phyloP scores from a whole-genome alignment of 2,113 vertebrate species.

The Ancistrus triradiatus region DNA sequence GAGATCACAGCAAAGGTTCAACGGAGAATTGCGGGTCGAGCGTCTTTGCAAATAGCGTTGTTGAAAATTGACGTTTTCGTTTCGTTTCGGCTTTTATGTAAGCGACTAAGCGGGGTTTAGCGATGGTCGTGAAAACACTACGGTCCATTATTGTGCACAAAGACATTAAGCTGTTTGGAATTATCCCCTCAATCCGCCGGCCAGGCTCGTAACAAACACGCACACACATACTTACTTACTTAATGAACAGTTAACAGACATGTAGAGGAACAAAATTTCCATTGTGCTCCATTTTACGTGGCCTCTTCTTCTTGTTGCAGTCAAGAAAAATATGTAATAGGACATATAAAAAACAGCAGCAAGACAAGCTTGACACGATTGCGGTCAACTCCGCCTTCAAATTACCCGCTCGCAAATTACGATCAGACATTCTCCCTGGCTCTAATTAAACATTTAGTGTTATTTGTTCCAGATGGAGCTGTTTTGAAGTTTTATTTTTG shows the following conservation, averaged over 20 bases:
- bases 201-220: conserved; percentile 20
- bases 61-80: conserved; percentile 10
- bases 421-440: conserved; percentile 65
- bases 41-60: neutral
- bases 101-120: conserved; percentile 35
- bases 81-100: conserved; percentile 26
- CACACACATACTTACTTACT: neutral
- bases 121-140: conserved; percentile 25
- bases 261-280: neutral
- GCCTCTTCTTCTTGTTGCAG: conserved; percentile 33
- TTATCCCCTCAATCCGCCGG: conserved; percentile 35
- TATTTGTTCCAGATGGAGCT: conserved; percentile 78
- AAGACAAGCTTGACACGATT: conserved; percentile 66
- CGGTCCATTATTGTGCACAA: conserved; percentile 27
- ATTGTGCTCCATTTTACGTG: neutral
- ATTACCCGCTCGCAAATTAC: conserved; percentile 75
- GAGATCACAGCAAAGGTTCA: conserved; percentile 23
- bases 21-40: conserved; percentile 1
- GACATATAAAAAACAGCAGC: conserved; percentile 50
- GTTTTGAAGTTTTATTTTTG: conserved; percentile 60
- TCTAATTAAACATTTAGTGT: conserved; percentile 78
- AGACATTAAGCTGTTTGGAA: conserved; percentile 44
- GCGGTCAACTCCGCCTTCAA: conserved; percentile 68
- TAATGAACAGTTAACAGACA: conserved; percentile 22
- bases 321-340: conserved; percentile 20